phyloP scores from a whole-genome alignment of 92 coral and sea anemone genomes.

The Umimayanthus chanpuru region DNA sequence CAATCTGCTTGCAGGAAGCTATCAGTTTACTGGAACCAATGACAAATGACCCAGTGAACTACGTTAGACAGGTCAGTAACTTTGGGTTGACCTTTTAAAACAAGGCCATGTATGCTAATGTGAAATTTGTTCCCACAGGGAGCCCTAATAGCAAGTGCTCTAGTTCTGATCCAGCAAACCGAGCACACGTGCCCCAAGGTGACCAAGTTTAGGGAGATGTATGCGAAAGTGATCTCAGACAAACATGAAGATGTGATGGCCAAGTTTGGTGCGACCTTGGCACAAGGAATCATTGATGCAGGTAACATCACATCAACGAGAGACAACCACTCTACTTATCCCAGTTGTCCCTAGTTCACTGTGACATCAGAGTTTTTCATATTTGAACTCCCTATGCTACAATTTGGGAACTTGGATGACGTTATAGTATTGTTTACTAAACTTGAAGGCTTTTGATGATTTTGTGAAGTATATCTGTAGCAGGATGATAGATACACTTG shows the following conservation, averaged over 20 bases:
- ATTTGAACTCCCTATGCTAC: too few species aligned
- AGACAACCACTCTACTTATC: background rate
- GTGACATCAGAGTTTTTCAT: too few species aligned
- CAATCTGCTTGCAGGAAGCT: conserved; percentile 70
- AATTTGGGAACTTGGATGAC: too few species aligned
- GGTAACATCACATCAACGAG: conserved; percentile 57
- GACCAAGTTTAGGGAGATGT: conserved; percentile 92
- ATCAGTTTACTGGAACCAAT: conserved; percentile 92
- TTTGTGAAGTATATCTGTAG: too few species aligned
- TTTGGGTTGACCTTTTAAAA: too few species aligned
- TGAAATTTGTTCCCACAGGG: conserved; percentile 56
- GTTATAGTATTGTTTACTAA: too few species aligned
- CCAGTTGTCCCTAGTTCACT: too few species aligned
- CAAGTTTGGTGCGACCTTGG: conserved; percentile 93
- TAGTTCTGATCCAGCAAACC: conserved; percentile 83
- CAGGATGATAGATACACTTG: too few species aligned
- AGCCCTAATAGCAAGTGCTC: conserved; percentile 83
- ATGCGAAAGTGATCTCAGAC: conserved; percentile 89
- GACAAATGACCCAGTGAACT: conserved; percentile 97
- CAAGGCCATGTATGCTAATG: background rate
- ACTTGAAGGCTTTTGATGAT: too few species aligned
- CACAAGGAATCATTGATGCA: conserved; percentile 97
- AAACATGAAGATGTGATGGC: conserved; percentile 98
- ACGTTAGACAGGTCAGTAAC: conserved; percentile 88
- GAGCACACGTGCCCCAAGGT: conserved; percentile 94